Percentiles rank a stretch among this genome's conserved stretches.
Conservation (phyloP, 1,140 invertebrate species). For the Heliconius nattereri region DNA sequence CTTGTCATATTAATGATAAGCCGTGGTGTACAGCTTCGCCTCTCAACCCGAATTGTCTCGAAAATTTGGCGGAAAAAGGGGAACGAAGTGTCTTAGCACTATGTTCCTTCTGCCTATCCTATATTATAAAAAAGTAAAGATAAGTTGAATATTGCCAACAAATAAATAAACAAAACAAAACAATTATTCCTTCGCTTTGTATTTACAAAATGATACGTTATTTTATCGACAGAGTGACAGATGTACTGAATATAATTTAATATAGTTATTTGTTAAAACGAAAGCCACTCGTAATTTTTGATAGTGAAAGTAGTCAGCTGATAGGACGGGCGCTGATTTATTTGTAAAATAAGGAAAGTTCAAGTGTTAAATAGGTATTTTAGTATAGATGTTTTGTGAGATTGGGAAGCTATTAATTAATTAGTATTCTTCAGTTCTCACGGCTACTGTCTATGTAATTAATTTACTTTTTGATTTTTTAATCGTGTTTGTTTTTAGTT, state of each 20-base stretch:
- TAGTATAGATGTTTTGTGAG: not conserved
- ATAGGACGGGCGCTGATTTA: slow-evolving; percentile 43
- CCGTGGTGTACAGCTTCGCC: too few species aligned
- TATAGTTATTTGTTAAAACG: slow-evolving; percentile 36
- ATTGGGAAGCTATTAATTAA: slow-evolving; percentile 7
- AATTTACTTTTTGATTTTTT: not conserved
- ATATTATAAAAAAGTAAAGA: too few species aligned
- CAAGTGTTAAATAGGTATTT: slow-evolving; percentile 17
- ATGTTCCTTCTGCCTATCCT: too few species aligned
- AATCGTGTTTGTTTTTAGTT: too few species aligned
- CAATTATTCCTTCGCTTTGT: not conserved
- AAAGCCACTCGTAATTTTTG: slow-evolving; percentile 48
- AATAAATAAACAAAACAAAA: not conserved
- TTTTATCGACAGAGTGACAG: slow-evolving; percentile 18
- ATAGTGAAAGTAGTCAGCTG: slow-evolving; percentile 49
- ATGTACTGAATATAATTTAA: slow-evolving; percentile 28
- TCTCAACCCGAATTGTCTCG: too few species aligned
- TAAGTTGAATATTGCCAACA: not conserved
- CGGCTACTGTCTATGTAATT: not conserved
- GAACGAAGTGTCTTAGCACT: too few species aligned
- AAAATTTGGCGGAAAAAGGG: too few species aligned
- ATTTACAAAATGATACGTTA: not conserved
- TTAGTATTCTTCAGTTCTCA: not conserved
- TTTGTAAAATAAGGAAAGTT: slow-evolving; percentile 23
- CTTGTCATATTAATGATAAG: too few species aligned